Evolutionary conservation across 2,797 vertebrate species (phyloP).

Genomic region (Sphaeramia orbicularis): DNA sequence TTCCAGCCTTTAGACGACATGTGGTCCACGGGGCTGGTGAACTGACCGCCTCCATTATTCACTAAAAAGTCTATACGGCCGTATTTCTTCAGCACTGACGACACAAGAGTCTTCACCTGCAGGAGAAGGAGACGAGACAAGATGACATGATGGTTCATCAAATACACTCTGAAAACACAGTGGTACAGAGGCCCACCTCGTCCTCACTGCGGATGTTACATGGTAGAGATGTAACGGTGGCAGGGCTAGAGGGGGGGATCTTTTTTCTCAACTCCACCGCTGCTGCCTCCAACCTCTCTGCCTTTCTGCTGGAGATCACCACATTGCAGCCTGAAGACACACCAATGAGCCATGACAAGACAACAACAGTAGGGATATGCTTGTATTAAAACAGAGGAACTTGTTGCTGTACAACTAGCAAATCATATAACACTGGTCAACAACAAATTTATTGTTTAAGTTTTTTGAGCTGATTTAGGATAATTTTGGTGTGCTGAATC

Average conservation of each 20-base stretch:
- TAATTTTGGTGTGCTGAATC: no score
- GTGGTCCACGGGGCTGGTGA: slow-evolving; percentile 82
- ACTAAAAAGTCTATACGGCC: slow-evolving; percentile 92
- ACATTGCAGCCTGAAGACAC: slow-evolving; percentile 90
- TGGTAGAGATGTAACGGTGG: slow-evolving; percentile 83
- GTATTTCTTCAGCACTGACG: slow-evolving; percentile 84
- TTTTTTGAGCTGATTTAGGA: no score
- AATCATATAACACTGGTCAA: no score
- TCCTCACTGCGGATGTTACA: slow-evolving; percentile 95
- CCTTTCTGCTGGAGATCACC: slow-evolving; percentile 93
- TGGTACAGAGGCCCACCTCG: slow-evolving; percentile 81
- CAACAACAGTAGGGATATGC: background rate
- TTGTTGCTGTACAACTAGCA: no score
- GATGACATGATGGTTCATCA: background rate
- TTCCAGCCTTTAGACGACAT: slow-evolving; percentile 94
- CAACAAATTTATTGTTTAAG: no score
- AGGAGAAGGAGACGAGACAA: background rate
- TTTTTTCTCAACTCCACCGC: slow-evolving; percentile 85
- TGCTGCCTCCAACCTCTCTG: slow-evolving; percentile 85
- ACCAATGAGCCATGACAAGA: background rate
- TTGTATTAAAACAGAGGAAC: no score
- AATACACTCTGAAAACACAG: background rate
- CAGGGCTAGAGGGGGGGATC: slow-evolving; percentile 76
- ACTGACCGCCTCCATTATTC: slow-evolving; percentile 97
- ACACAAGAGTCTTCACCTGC: slow-evolving; percentile 91